phyloP scores from a whole-genome alignment of 2,797 vertebrate species.

The Oreochromis grahami region DNA sequence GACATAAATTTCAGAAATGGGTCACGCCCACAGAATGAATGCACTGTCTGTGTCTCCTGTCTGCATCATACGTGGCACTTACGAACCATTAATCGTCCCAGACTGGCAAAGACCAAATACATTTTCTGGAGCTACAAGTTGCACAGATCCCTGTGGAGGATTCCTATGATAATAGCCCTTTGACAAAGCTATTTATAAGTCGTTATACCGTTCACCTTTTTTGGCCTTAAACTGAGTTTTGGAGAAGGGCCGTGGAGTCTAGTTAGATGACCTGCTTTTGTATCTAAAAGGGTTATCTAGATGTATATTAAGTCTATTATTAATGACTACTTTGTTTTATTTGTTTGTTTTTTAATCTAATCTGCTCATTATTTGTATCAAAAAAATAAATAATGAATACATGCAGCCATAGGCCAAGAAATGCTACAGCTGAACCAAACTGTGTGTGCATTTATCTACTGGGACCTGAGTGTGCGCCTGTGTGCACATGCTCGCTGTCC shows the following conservation, averaged over 20 bases:
- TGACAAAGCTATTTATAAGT: not conserved
- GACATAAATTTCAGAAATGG: not conserved
- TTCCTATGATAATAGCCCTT: not conserved
- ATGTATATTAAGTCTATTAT: not conserved
- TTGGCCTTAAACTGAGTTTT: not conserved
- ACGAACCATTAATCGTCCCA: not conserved
- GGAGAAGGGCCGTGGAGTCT: not conserved
- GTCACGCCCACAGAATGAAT: not conserved
- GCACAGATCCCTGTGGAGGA: not conserved
- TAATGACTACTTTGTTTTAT: constrained; percentile 11
- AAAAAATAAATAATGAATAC: constrained; percentile 47
- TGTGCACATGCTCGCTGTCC: constrained; percentile 16
- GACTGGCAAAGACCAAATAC: not conserved
- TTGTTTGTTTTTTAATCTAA: not conserved
- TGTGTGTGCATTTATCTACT: constrained; percentile 8
- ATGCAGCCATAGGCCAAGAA: constrained; percentile 58
- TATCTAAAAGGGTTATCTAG: not conserved
- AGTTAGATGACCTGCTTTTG: not conserved
- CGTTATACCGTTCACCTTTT: not conserved
- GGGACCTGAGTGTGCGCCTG: constrained; percentile 2
- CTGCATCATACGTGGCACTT: not conserved
- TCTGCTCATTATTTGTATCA: constrained; percentile 45
- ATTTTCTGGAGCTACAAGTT: not conserved
- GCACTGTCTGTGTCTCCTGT: not conserved
- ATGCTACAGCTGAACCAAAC: constrained; percentile 35